Conservation (phyloP, 2,888 invertebrate genomes). For the Allolobophora icterica region DNA sequence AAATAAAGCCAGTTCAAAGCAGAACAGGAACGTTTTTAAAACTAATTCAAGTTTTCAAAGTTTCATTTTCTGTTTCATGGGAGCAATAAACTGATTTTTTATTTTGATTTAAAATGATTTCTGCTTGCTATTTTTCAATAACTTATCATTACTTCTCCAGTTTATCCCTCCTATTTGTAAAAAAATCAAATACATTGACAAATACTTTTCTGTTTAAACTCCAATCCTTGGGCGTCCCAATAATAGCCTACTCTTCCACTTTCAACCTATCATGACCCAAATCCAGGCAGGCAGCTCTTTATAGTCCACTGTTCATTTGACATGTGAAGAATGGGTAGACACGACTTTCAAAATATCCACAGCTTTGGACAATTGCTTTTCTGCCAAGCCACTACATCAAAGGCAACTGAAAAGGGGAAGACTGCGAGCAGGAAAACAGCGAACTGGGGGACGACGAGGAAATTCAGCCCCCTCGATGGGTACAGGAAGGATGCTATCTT, state of each 20-base stretch:
- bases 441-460: background rate
- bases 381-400: slow-evolving; percentile 11
- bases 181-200: background rate
- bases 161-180: background rate
- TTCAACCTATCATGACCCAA: background rate
- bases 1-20: background rate
- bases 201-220: background rate
- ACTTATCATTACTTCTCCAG: background rate
- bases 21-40: background rate
- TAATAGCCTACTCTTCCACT: background rate
- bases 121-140: background rate
- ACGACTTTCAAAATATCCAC: background rate
- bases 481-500: slow-evolving; percentile 17
- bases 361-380: background rate
- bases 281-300: background rate
- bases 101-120: background rate
- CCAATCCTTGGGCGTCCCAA: background rate
- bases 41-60: too few species aligned
- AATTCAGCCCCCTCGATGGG: background rate
- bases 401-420: background rate
- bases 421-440: background rate
- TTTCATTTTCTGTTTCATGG: too few species aligned
- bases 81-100: too few species aligned
- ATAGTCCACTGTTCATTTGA: background rate
- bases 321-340: background rate